Percentiles rank a stretch among this genome's conserved stretches.
phyloP scores from a whole-genome alignment of 2,797 vertebrate genomes.

The Xenentodon cancila region DNA sequence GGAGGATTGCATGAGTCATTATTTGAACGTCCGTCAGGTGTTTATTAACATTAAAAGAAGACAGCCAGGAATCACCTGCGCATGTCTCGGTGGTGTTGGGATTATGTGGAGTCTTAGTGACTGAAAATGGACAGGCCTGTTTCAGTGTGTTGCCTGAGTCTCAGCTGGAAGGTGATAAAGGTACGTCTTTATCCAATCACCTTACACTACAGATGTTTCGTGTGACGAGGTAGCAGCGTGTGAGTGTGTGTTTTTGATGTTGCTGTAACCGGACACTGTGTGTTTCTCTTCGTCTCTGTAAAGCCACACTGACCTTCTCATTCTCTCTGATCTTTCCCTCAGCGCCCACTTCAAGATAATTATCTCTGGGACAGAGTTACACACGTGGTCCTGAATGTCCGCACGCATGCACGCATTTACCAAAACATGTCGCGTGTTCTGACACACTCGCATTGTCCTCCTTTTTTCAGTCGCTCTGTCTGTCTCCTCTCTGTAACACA shows the following conservation, averaged over 20 bases:
- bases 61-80: constrained; percentile 10
- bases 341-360: constrained; percentile 44
- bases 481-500: constrained; percentile 13
- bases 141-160: no score
- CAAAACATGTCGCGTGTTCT: constrained; percentile 11
- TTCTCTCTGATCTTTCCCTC: constrained; percentile 39
- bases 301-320: constrained; percentile 52
- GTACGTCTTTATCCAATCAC: constrained; percentile 19
- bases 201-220: constrained; percentile 24
- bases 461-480: constrained; percentile 9
- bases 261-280: constrained; percentile 60
- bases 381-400: constrained; percentile 3
- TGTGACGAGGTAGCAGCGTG: constrained; percentile 2
- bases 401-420: constrained; percentile 14
- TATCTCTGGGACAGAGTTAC: constrained; percentile 63
- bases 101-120: no score
- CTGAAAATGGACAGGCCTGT: no score
- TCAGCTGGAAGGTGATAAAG: constrained; percentile 29
- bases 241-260: constrained; percentile 18
- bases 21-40: constrained; percentile 17
- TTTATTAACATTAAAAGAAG: constrained; percentile 31
- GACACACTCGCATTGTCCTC: constrained; percentile 1
- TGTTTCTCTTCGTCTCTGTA: constrained; percentile 5
- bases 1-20: background rate
- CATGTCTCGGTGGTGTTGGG: no score